phyloP scores from a whole-genome alignment of 2,888 invertebrate species.

The Polydrusus tereticollis region DNA sequence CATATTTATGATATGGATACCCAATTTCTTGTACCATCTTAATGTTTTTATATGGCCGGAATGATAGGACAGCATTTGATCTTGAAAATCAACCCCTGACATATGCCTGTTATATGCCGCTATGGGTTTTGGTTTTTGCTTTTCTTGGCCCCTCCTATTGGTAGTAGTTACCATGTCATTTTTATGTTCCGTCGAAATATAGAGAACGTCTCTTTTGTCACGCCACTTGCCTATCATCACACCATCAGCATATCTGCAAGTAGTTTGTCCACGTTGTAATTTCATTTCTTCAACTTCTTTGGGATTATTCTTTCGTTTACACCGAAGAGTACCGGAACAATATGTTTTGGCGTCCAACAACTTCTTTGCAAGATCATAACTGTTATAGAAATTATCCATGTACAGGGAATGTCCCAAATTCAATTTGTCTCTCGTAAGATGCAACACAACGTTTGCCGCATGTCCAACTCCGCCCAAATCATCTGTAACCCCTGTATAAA shows the following conservation, averaged over 20 bases:
- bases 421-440: conserved; percentile 6
- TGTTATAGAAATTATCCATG: too few relatives aligned
- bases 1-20: neutral
- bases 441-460: conserved; percentile 14
- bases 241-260: neutral
- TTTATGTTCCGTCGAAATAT: neutral
- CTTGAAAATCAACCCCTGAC: neutral
- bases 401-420: conserved; percentile 6
- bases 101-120: neutral
- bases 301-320: neutral
- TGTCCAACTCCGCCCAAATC: conserved; percentile 11
- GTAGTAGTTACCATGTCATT: neutral
- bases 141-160: neutral
- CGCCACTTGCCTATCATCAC: neutral
- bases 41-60: neutral
- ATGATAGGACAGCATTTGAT: neutral
- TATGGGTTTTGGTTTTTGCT: neutral
- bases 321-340: neutral
- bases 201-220: neutral
- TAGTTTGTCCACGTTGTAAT: neutral
- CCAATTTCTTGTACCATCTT: neutral
- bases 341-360: conserved; percentile 9
- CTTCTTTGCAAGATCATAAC: conserved; percentile 1
- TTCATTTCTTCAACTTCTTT: neutral
- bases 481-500: conserved; percentile 53